phyloP scores from a whole-genome alignment of 2,113 vertebrate species.

The Gobio gobio region DNA sequence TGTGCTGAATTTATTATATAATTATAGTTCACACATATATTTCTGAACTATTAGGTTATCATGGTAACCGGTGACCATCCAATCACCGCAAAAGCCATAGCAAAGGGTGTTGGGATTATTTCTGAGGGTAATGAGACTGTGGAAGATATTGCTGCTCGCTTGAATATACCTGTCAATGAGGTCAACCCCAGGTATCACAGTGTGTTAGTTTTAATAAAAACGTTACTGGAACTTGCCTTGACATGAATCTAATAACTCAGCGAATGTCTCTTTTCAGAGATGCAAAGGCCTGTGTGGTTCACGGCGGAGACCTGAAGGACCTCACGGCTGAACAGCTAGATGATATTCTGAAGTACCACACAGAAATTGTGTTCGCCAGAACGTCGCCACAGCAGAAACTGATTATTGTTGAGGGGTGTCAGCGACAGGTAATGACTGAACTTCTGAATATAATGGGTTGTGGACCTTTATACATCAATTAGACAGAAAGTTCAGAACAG shows the following conservation, averaged over 20 bases:
- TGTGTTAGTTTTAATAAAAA: not conserved
- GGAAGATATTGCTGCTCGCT: constrained; percentile 60
- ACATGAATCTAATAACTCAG: not conserved
- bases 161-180: constrained; percentile 60
- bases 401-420: constrained; percentile 60
- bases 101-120: constrained; percentile 61
- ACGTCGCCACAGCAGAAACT: constrained; percentile 62
- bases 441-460: not conserved
- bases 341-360: constrained; percentile 59
- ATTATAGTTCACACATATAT: not conserved
- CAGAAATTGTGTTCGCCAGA: constrained; percentile 62
- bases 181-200: constrained; percentile 57
- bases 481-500: not conserved
- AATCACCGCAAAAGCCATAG: constrained; percentile 61
- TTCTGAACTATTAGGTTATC: constrained; percentile 50
- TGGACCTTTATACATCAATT: not conserved
- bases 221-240: not conserved
- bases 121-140: constrained; percentile 61
- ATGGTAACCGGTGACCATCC: constrained; percentile 62
- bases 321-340: constrained; percentile 52
- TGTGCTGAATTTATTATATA: not conserved
- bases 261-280: constrained; percentile 47
- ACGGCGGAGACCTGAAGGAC: constrained; percentile 59
- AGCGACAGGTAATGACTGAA: constrained; percentile 51
- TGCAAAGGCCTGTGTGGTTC: constrained; percentile 61